Conservation (phyloP, 2,113 vertebrate genomes). For the Trichechus manatus region DNA sequence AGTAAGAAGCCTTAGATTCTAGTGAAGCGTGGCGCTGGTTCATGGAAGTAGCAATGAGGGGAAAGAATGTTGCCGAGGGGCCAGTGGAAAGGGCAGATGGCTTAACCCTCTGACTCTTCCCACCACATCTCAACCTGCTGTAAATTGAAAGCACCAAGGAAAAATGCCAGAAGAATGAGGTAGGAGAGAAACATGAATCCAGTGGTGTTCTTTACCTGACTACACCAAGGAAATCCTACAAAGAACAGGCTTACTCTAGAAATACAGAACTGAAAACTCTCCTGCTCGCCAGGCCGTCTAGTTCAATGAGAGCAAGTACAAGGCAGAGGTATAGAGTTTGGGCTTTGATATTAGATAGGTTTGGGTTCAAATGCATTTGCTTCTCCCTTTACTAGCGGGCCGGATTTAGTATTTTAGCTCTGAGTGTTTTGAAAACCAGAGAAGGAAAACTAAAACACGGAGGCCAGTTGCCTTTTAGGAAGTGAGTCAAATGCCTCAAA, state of each 20-base stretch:
- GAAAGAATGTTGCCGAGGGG: not conserved
- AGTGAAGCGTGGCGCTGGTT: not conserved
- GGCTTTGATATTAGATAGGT: too few species aligned
- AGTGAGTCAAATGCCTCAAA: too few species aligned
- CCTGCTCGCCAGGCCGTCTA: fast-evolving
- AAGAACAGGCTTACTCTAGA: not conserved
- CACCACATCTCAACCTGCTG: not conserved
- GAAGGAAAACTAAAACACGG: not conserved
- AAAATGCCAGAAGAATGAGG: not conserved
- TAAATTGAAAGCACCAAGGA: not conserved
- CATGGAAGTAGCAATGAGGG: too few species aligned
- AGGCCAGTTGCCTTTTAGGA: not conserved
- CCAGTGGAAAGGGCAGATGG: not conserved
- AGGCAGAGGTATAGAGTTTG: not conserved
- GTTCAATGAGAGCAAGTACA: not conserved
- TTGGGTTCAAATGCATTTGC: not conserved
- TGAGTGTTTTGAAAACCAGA: not conserved
- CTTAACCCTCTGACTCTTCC: not conserved
- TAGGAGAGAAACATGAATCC: not conserved
- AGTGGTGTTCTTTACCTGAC: not conserved
- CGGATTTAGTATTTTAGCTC: not conserved
- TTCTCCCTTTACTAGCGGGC: not conserved
- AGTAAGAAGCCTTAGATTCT: not conserved
- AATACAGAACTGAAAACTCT: not conserved
- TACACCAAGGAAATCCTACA: not conserved